A percentile compares a stretch with the other conserved stretches of the same genome.
Evolutionary conservation across 2,888 invertebrate species (phyloP).

Genomic region (Pogonocherus hispidulus): DNA sequence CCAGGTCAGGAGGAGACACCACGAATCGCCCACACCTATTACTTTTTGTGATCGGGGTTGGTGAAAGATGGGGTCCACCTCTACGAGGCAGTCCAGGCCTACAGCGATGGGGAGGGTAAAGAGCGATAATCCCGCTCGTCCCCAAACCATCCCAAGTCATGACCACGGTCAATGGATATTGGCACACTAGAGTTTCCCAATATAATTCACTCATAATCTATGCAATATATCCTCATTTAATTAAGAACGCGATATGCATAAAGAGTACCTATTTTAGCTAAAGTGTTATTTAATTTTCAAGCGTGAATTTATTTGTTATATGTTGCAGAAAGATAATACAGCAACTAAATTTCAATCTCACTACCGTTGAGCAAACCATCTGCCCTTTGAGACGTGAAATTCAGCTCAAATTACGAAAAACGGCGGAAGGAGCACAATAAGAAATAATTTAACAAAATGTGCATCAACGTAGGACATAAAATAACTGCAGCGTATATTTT

Average conservation of each 20-base stretch:
- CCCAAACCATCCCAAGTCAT: too few species aligned
- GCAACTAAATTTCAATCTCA: not conserved
- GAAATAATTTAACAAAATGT: slow-evolving; percentile 14
- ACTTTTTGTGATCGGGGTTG: too few species aligned
- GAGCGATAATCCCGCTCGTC: too few species aligned
- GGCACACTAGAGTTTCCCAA: too few species aligned
- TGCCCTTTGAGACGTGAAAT: slow-evolving; percentile 12
- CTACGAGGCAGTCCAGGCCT: too few species aligned
- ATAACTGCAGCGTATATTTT: slow-evolving; percentile 37
- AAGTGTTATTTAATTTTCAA: not conserved
- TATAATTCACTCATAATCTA: too few species aligned
- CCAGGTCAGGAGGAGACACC: too few species aligned
- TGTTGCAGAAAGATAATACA: not conserved
- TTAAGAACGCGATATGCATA: not conserved
- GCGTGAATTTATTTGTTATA: not conserved
- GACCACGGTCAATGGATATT: too few species aligned
- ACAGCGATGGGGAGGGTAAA: too few species aligned
- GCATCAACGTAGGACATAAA: slow-evolving; percentile 16
- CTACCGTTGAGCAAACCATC: not conserved
- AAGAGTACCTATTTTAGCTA: not conserved
- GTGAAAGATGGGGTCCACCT: too few species aligned
- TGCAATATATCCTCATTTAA: not conserved
- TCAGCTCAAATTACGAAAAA: not conserved
- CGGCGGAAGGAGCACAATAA: slow-evolving; percentile 2
- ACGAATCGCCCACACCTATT: too few species aligned